A percentile compares a stretch with the other conserved stretches of the same genome.
These are phyloP conservation scores for Centropus unirufus DNA, from an alignment of 2,113 vertebrate genomes.

Conservation along the genomic window DNA sequence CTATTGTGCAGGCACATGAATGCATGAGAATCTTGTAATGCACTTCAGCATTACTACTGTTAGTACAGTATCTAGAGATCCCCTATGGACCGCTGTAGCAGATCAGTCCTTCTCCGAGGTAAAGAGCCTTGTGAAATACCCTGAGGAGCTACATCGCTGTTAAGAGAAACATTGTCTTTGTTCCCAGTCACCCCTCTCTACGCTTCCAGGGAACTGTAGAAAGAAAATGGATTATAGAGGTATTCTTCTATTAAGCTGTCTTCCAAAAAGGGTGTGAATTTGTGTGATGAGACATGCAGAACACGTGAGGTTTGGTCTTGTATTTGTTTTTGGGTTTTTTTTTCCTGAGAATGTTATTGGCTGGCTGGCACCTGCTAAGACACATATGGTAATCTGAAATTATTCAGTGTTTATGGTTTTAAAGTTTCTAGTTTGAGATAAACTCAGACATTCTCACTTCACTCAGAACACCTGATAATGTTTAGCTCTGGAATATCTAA, in stretches of 20 bases:
- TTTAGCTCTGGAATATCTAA: not conserved
- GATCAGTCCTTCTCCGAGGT: not conserved
- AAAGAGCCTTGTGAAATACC: not conserved
- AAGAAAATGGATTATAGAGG: not conserved
- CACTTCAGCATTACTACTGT: fast-evolving
- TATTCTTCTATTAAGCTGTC: not conserved
- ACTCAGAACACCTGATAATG: not conserved
- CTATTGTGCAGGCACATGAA: not conserved
- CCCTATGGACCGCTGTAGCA: not conserved
- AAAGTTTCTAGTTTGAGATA: not conserved
- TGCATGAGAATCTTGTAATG: not conserved
- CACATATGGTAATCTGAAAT: not conserved
- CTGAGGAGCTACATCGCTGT: not conserved
- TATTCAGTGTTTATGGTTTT: not conserved
- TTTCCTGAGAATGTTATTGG: not conserved
- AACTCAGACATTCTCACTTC: not conserved
- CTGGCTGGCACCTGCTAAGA: not conserved
- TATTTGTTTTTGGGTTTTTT: not conserved
- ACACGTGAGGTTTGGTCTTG: not conserved
- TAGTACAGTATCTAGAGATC: not conserved
- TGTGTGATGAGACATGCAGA: not conserved
- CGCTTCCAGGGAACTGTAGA: not conserved
- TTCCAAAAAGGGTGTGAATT: not conserved
- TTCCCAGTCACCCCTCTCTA: not conserved
- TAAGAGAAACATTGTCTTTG: not conserved